A percentile compares a stretch with the other conserved stretches of the same genome.
phyloP scores from a whole-genome alignment of 92 coral and sea anemone genomes.

The Pocillopora grandis region DNA sequence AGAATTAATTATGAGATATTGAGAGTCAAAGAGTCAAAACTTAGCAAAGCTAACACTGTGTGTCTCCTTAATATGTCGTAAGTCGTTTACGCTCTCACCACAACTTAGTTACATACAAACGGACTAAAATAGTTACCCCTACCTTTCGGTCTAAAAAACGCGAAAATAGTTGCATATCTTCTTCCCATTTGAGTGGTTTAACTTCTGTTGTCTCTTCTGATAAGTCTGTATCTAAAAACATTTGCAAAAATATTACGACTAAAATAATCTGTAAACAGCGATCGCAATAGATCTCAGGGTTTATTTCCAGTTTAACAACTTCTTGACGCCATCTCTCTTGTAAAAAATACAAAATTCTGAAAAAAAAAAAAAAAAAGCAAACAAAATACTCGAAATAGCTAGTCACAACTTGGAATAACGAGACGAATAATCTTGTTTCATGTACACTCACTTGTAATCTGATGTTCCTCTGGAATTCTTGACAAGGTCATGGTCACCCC shows the following conservation, averaged over 20 bases:
- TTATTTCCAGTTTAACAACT: no score
- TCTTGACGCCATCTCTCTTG: no score
- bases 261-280: not conserved
- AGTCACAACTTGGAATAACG: no score
- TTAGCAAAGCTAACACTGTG: no score
- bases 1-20: no score
- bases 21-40: no score
- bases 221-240: conserved; percentile 27
- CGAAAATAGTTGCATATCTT: conserved; percentile 94
- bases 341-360: no score
- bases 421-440: not conserved
- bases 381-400: no score
- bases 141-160: conserved; percentile 98
- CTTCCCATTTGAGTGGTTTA: conserved; percentile 94
- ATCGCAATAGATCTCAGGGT: no score
- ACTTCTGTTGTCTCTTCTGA: conserved; percentile 45
- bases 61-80: no score
- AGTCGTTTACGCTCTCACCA: no score
- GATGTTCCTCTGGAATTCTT: conserved; percentile 52
- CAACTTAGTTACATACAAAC: not conserved
- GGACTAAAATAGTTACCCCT: not conserved
- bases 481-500: conserved; percentile 72
- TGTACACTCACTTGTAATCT: conserved; percentile 8
- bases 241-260: not conserved
- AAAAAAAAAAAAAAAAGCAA: no score